phyloP scores from a whole-genome alignment of 2,113 vertebrate species.

The Tapirus terrestris region DNA sequence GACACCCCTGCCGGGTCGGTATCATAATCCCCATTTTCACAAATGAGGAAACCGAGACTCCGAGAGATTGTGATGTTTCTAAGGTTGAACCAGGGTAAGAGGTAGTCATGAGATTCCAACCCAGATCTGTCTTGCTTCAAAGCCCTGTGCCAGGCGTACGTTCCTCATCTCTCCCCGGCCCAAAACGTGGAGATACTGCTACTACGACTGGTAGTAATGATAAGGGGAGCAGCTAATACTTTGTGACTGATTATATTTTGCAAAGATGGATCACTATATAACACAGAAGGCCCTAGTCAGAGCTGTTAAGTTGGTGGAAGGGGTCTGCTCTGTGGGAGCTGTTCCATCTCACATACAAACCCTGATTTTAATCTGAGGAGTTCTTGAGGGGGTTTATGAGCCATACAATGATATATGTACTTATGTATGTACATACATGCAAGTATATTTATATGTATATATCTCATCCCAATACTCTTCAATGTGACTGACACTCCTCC shows the following conservation, averaged over 20 bases:
- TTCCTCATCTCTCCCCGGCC: background rate
- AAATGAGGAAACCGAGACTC: background rate
- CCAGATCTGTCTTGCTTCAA: background rate
- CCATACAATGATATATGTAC: slow-evolving; percentile 76
- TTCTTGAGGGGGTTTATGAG: slow-evolving; percentile 80
- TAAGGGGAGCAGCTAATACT: background rate
- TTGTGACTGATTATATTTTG: background rate
- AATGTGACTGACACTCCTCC: too few relatives aligned
- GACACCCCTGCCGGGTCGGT: background rate
- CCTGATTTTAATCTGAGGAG: slow-evolving; percentile 81
- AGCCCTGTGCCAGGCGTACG: accelerated
- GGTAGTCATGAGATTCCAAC: background rate
- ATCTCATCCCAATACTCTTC: background rate
- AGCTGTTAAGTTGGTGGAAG: slow-evolving; percentile 71
- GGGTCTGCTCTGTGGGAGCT: slow-evolving; percentile 76
- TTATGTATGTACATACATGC: background rate
- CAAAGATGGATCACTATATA: background rate
- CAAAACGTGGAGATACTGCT: accelerated
- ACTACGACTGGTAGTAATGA: accelerated
- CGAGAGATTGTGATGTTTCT: background rate
- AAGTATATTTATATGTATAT: too few relatives aligned
- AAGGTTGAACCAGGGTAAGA: background rate
- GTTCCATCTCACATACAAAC: slow-evolving; percentile 77
- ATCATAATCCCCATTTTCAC: background rate
- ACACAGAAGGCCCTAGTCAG: background rate